These are phyloP conservation scores for Siniperca obscura DNA, from an alignment of 2,797 vertebrate species.

Conservation along the genomic window DNA sequence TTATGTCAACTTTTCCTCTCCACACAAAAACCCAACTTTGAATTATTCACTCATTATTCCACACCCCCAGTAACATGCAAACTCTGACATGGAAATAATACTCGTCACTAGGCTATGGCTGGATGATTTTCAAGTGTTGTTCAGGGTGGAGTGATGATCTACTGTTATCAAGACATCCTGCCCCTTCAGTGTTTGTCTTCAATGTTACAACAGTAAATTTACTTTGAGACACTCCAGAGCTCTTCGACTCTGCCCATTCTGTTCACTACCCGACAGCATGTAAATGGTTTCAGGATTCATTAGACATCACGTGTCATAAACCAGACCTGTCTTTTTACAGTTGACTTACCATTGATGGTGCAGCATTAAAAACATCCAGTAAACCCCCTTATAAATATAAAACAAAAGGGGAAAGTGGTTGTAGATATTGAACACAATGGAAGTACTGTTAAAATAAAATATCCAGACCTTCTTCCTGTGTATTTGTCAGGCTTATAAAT, in stretches of 20 bases:
- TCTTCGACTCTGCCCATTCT: conserved; percentile 26
- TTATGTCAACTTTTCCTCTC: conserved; percentile 58
- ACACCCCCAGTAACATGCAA: conserved; percentile 27
- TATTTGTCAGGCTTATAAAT: conserved; percentile 45
- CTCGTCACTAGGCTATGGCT: neutral
- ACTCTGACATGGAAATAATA: conserved; percentile 21
- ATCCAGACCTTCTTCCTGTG: neutral
- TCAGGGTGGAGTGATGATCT: conserved; percentile 37
- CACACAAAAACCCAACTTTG: conserved; percentile 53
- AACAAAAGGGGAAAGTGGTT: conserved; percentile 25
- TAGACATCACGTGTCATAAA: conserved; percentile 61
- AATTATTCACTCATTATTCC: conserved; percentile 50
- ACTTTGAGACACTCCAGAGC: conserved; percentile 51
- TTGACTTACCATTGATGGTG: conserved; percentile 50
- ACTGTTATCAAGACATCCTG: conserved; percentile 52
- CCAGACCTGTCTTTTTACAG: conserved; percentile 52
- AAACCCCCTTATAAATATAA: conserved; percentile 47
- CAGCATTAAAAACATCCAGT: conserved; percentile 53
- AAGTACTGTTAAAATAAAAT: conserved; percentile 37
- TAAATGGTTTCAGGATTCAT: conserved; percentile 70
- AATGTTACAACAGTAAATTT: conserved; percentile 57
- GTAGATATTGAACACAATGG: conserved; percentile 26
- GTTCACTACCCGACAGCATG: conserved; percentile 47
- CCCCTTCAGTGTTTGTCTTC: conserved; percentile 46
- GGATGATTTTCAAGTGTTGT: conserved; percentile 35